Base-by-base conservation (phyloP, 2,797 vertebrate genomes). In the Enteromius paludinosus region DNA sequence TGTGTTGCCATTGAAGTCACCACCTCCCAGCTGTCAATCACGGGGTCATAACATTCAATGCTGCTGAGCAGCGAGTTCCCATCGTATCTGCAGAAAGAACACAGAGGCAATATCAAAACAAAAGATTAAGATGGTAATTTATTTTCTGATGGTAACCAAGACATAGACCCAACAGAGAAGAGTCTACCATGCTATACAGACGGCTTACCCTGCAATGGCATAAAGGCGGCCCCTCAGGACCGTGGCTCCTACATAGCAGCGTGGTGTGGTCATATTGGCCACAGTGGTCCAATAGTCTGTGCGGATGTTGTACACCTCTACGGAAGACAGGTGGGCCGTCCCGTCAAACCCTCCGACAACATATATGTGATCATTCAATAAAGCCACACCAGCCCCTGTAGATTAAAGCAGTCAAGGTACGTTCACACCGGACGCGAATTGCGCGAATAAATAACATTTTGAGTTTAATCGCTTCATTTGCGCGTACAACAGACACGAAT, bases 1-100 rank as follows among this genome's bases (percentile, higher is more conserved):
- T 99, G 98, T 10, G 97, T 99, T n/a, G 97, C 98, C 96, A 99
- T 98, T 43, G 98, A 99, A 4, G 98, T 98, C n/a, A 98, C 97
- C 9, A 99, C 97, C 90, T 99, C 98, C 98, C 98, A 99, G 89
- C 90, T 98, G 94, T 99, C 98, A 17, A 99, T 96, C 81, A 99
- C 95, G 6, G 98, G 98, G 88, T 99, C 98, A 0, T 99, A 99
- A 93, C 97, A 99, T 92, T 99, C 98, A 4, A 99, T 98, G 88
- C 98, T 99, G 94, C 96, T 99, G 89, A 99, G 96, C 68, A 99
- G 94, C 0, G 97, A 99, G 93, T 99, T 99, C 75, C 98, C 98
- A 71, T 99, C 98, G 0, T 99, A 99, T 61, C 98, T 99, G 87
- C 61, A 85, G 33, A 83, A 61, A 62, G 8, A 41, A 23, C 8